Base-by-base conservation (phyloP, 2,888 invertebrate genomes). In the Zygogramma bicolorata region DNA sequence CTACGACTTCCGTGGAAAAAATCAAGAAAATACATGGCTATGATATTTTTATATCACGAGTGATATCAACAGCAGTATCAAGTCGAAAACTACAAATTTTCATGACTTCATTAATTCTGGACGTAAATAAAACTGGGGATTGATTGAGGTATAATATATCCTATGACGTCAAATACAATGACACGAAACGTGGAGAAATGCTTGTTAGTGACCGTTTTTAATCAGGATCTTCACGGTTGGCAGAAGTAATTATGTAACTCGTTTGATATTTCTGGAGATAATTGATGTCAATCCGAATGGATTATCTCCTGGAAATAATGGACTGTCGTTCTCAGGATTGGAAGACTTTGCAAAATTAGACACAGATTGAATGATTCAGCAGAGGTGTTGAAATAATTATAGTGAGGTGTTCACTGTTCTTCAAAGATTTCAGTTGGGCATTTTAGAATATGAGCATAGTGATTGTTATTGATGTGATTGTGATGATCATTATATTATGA, bases 141-240 rank as follows among this genome's bases (percentile, higher is more conserved):
- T 25, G 13, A 27, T 25, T 25, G 13, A 5, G 15, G 53, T 6
- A 5, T n/a, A 2, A 15, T 2, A 53, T 25, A n/a, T 53, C n/a
- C 53, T 15, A 46, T 53, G 53, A 27, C 27, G 53, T 53, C 25
- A 27, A 53, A 25, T 7, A 13, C 27, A 53, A n/a, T 53, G 27
- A 53, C 27, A 20, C 20, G 8, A 22, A 22, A 20, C 46, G 8
- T 2, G 20, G 7, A 22, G 18, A 46, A 46, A 53, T n/a, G 7
- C 53, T 53, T 53, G 25, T 53, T 25, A 53, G 27, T 27, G n/a
- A 53, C n/a, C 25, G 25, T 53, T 53, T 53, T 53, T n/a, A 53
- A 53, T 53, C n/a, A 25, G 25, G 13, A 53, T 53, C 27, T 53
- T 15, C 22, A 53, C 53, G 15, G 53, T 53, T 22, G 25, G 27